A percentile compares a stretch with the other conserved stretches of the same genome.
phyloP scores from a whole-genome alignment of 2,113 vertebrate species.

The Aviceda subcristata region DNA sequence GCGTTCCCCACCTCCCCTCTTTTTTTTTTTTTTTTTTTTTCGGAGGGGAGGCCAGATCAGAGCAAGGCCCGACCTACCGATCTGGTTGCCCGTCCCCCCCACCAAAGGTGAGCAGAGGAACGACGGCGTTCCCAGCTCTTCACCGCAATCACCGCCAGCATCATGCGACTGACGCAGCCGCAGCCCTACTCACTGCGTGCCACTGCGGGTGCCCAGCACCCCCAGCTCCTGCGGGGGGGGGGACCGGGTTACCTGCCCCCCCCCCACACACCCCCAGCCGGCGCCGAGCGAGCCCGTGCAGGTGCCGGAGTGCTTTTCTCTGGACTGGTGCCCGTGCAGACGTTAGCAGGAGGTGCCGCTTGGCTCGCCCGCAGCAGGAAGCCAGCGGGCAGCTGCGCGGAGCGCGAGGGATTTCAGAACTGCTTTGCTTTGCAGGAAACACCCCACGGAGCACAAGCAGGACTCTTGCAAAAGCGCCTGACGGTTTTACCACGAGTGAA shows the following conservation, averaged over 20 bases:
- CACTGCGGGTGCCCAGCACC: background rate
- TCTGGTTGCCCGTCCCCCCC: background rate
- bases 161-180: background rate
- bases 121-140: background rate
- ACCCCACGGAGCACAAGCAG: background rate
- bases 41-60: no score
- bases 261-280: no score
- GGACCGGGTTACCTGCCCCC: no score
- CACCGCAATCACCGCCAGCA: no score
- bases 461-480: background rate
- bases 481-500: background rate
- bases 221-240: no score
- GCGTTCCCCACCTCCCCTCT: rapidly evolving
- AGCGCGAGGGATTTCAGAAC: background rate
- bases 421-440: background rate
- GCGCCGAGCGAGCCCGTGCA: rapidly evolving
- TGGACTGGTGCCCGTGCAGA: background rate
- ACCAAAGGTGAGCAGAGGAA: no score
- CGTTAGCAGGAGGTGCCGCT: background rate
- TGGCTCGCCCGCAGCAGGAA: background rate
- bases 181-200: background rate
- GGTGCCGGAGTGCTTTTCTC: background rate
- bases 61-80: background rate
- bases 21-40: no score
- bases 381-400: background rate